A percentile compares a stretch with the other conserved stretches of the same genome.
phyloP scores from a whole-genome alignment of 1,140 invertebrate species.

The Nymphalis io region DNA sequence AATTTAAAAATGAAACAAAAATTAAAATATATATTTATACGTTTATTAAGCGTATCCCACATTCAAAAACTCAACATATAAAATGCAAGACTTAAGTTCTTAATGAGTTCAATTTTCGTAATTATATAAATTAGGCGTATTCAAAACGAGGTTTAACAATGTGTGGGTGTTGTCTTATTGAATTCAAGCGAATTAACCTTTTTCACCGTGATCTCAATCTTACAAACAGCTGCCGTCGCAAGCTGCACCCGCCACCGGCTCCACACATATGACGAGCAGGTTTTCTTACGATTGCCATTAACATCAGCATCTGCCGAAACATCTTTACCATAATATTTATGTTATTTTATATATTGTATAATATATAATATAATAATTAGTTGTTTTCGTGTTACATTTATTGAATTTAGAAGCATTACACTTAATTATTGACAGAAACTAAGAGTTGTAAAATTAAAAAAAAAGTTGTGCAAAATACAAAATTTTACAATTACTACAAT shows the following conservation, averaged over 20 bases:
- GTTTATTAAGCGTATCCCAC: too few species aligned
- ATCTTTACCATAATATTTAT: background rate
- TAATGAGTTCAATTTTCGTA: background rate
- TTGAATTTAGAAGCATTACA: too few species aligned
- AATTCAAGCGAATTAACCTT: background rate
- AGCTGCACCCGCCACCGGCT: slow-evolving; percentile 6
- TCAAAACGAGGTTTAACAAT: background rate
- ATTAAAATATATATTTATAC: too few species aligned
- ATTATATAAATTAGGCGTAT: background rate
- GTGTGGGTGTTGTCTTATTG: background rate
- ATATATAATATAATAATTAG: too few species aligned
- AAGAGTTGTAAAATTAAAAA: too few species aligned
- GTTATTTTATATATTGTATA: background rate
- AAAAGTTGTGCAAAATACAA: too few species aligned
- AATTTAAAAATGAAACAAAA: too few species aligned
- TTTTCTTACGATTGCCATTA: slow-evolving; percentile 4
- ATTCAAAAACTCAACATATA: too few species aligned
- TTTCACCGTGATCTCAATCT: background rate
- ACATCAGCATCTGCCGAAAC: background rate
- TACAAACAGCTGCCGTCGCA: background rate
- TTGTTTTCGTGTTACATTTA: too few species aligned
- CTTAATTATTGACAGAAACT: too few species aligned
- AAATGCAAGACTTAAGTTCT: background rate
- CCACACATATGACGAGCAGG: slow-evolving; percentile 1
- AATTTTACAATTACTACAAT: too few species aligned